phyloP scores from a whole-genome alignment of 2,113 vertebrate species.

The Chinchilla lanigera region DNA sequence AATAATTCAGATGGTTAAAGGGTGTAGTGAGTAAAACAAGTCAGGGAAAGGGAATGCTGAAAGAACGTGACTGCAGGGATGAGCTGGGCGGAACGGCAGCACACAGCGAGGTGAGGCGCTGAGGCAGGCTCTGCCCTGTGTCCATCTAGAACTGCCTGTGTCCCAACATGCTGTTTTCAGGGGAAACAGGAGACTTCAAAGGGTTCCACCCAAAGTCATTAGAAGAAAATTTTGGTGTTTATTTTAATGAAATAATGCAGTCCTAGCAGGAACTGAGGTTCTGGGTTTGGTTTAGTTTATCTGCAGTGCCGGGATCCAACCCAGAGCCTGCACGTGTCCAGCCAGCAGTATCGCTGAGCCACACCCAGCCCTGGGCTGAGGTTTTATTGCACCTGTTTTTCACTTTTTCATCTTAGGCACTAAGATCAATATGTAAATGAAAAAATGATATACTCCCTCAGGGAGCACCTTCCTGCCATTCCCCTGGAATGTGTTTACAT shows the following conservation, averaged over 20 bases:
- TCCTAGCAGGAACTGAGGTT: background rate
- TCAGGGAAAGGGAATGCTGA: background rate
- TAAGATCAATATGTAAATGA: background rate
- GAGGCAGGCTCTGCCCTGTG: background rate
- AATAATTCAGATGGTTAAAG: background rate
- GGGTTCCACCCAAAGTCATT: background rate
- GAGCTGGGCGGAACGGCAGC: fast-evolving
- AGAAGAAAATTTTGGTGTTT: background rate
- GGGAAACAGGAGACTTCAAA: background rate
- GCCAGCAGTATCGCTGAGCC: no score
- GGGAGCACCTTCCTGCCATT: background rate
- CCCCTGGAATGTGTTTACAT: slow-evolving; percentile 56
- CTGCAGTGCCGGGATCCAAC: background rate
- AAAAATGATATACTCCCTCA: background rate
- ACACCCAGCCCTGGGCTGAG: background rate
- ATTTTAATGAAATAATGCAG: background rate
- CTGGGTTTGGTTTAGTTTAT: background rate
- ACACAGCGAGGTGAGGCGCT: background rate
- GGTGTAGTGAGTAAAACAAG: background rate
- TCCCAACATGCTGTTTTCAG: fast-evolving
- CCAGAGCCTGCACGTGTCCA: background rate
- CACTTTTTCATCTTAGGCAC: background rate
- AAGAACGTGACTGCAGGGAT: background rate
- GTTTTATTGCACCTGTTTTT: background rate
- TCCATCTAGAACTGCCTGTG: background rate